Evolutionary conservation across 2,797 vertebrate genomes (phyloP), one percentile per base, ranked within the genome.

Genomic region (Mus spretus): DNA sequence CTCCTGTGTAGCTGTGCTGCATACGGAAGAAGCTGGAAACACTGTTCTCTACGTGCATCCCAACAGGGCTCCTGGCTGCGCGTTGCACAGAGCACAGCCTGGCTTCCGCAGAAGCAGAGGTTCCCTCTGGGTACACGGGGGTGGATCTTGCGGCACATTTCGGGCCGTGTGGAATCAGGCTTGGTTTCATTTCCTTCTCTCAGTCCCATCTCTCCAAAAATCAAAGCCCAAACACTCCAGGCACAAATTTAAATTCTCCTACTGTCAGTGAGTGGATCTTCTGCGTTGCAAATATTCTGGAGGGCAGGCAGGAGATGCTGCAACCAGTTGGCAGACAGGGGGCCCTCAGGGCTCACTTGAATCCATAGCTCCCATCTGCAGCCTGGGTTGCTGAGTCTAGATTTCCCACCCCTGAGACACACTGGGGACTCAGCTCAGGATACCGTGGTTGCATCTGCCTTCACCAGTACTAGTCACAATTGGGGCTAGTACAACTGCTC

Each of bases 211-310:
- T 40, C 74, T 55, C 55, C 20, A 72, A 72, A 28, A 70, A n/a
- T 7, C 93, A 95, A 61, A 53, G 61, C 61, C 79, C 55, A 10
- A 24, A 8, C n/a, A 82, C 44, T 94, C 14, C 59, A 86, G 10
- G 13, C 77, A 97, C 89, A 93, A 61, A 90, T 95, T 94, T 83
- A 96, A 96, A 72, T 28, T 89, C 88, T 93, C 83, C 14, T 63
- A 78, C 44, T 9, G 13, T 0, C 96, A 83, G 37, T 11, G 7
- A 91, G 37, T 37, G 59, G 91, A 50, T 53, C 72, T 28, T 91
- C 84, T 44, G 1, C 78, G 93, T 57, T 86, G 75, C 61, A 47
- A 6, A 34, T 40, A 13, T 20, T 94, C 87, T 77, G 55, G 55
- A 79, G 26, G 37, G 37, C 63, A 55, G 19, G 67, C 9, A 26